Base-by-base conservation (phyloP, 1,140 invertebrate species). In the Ceratitis capitata region DNA sequence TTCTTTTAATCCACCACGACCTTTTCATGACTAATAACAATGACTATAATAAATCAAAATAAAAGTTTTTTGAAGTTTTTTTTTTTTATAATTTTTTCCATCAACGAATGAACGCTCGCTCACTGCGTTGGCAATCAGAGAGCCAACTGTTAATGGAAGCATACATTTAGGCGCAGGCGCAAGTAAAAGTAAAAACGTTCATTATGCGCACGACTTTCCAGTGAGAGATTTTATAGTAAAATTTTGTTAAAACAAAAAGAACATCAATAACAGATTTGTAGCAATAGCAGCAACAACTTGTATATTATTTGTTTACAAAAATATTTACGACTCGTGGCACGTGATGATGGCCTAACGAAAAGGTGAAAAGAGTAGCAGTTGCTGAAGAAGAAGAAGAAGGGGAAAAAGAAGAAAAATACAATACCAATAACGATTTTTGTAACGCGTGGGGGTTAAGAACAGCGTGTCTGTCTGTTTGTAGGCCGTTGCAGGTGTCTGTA, bases 231-330 rank as follows among this genome's bases (percentile, higher is more conserved):
- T 78, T 78, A 10, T 78, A 78, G 69, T 78, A 78, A 78, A n/a
- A 14, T 78, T 78, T 47, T 45, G 32, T 12, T 35, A 14, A 78
- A 78, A 78, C 39, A 78, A 78, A 78, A 42, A 78, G 19, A 78
- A 78, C 2, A 74, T 32, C 32, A 74, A 10, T 19, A 35, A 78
- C 35, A 42, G 45, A 45, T 23, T 23, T 39, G 10, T 19, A 26
- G 10, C 39, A 26, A 39, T n/a, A 47, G 26, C 39, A 78, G 23
- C 39, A 78, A 78, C 61, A 64, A 35, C 69, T 42, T 19, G 10
- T 19, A n/a, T 78, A 35, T 78, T 32, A 23, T 78, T 78, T 78
- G 69, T 78, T 78, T 78, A 78, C 69, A 78, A 78, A 78, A 78
- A 78, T 78, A 78, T 78, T 78, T 45, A 78, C 39, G 69, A 78